These are phyloP conservation scores for Syndactyla subalaris DNA, from an alignment of 2,797 vertebrate species.

Conservation along the genomic window DNA sequence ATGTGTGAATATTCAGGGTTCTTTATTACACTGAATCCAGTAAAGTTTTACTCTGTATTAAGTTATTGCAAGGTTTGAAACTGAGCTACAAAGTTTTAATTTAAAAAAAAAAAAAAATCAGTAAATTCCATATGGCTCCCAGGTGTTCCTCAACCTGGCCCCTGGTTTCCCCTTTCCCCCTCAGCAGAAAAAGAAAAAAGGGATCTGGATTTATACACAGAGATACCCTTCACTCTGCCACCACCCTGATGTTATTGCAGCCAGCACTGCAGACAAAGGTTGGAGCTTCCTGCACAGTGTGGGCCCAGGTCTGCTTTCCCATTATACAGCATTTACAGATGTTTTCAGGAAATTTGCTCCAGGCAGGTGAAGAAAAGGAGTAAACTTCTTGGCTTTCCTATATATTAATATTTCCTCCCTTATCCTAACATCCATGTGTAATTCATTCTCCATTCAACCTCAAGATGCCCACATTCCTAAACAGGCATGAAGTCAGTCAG, in stretches of 20 bases:
- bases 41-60: slow-evolving; percentile 60
- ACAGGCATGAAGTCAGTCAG: neutral
- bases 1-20: slow-evolving; percentile 6
- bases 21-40: slow-evolving; percentile 38
- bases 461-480: slow-evolving; percentile 28
- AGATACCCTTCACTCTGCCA: slow-evolving; percentile 38
- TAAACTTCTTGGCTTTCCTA: slow-evolving; percentile 36
- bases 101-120: slow-evolving; percentile 2
- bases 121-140: slow-evolving; percentile 67
- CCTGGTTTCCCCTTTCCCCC: neutral
- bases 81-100: slow-evolving; percentile 60
- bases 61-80: slow-evolving; percentile 65
- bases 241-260: neutral
- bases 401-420: slow-evolving; percentile 47
- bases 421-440: neutral
- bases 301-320: slow-evolving; percentile 33
- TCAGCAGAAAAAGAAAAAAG: neutral
- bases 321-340: slow-evolving; percentile 52
- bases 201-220: slow-evolving; percentile 33
- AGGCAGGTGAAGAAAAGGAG: slow-evolving; percentile 49
- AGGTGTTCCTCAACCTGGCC: slow-evolving; percentile 56
- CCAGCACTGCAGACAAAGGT: slow-evolving; percentile 25
- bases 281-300: slow-evolving; percentile 55
- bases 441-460: slow-evolving; percentile 45
- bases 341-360: slow-evolving; percentile 57